These are phyloP conservation scores for Austrolebias charrua DNA, from an alignment of 2,797 vertebrate genomes.

Conservation along the genomic window DNA sequence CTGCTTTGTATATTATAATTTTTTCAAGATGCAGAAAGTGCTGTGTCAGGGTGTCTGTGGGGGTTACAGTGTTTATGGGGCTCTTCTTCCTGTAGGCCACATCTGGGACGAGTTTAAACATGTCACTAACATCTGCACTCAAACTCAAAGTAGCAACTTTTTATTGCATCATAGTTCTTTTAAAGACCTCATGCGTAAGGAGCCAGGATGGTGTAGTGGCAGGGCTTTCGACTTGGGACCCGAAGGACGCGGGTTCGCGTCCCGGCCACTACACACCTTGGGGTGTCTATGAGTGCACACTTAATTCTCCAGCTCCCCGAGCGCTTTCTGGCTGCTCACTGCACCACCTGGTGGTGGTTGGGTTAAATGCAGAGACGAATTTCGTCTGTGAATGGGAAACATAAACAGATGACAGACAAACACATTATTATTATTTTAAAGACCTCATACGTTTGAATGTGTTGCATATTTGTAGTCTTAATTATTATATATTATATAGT, in stretches of 20 bases:
- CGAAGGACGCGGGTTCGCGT: too few relatives aligned
- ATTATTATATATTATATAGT: background rate
- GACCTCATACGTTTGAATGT: constrained; percentile 10
- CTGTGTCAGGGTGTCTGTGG: constrained; percentile 42
- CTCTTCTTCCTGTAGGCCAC: constrained; percentile 42
- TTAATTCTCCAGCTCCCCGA: too few relatives aligned
- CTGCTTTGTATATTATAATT: background rate
- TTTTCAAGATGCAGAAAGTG: constrained; percentile 25
- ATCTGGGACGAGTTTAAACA: constrained; percentile 64
- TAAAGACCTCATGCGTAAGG: constrained; percentile 13
- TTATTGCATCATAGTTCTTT: constrained; percentile 18
- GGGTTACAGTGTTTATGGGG: constrained; percentile 39
- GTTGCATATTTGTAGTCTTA: constrained; percentile 23
- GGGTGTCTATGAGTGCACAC: too few relatives aligned
- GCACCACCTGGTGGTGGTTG: too few relatives aligned
- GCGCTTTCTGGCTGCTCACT: too few relatives aligned
- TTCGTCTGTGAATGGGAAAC: too few relatives aligned
- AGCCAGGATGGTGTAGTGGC: too few relatives aligned
- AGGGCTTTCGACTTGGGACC: too few relatives aligned
- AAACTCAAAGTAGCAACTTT: constrained; percentile 27
- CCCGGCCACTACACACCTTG: too few relatives aligned
- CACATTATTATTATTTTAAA: too few relatives aligned
- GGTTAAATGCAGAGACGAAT: too few relatives aligned
- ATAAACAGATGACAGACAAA: too few relatives aligned
- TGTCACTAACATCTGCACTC: constrained; percentile 57